Evolutionary conservation across 1,140 invertebrate species (phyloP).

Genomic region (Leguminivora glycinivorella): DNA sequence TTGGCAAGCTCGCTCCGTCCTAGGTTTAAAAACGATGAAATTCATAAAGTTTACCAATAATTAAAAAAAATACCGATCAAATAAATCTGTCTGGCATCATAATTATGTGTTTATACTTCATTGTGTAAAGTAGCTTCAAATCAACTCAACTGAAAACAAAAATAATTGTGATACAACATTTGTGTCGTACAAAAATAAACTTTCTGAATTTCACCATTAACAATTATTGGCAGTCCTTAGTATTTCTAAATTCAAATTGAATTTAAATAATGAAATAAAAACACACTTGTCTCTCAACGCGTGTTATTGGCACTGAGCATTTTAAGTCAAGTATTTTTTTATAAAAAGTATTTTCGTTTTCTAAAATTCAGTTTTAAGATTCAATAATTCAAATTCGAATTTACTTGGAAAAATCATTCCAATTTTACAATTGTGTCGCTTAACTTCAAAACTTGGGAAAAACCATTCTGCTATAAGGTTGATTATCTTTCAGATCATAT

Average conservation of each 20-base stretch:
- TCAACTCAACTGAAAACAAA: not conserved
- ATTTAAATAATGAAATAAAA: not conserved
- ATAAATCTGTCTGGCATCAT: no score
- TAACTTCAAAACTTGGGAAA: no score
- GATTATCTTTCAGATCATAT: no score
- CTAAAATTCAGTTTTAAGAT: no score
- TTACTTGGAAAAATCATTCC: no score
- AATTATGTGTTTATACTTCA: no score
- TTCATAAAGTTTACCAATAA: not conserved
- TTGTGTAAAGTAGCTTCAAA: no score
- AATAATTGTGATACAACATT: not conserved
- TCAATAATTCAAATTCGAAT: no score
- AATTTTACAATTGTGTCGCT: no score
- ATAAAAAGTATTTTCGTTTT: no score
- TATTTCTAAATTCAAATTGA: not conserved
- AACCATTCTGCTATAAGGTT: no score
- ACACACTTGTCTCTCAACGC: not conserved
- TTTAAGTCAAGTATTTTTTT: no score
- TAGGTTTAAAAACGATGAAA: not conserved
- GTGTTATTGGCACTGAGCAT: slow-evolving; percentile 14
- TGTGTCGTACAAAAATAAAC: not conserved
- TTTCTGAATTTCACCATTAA: not conserved
- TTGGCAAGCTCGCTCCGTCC: slow-evolving; percentile 13
- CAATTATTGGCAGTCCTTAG: not conserved
- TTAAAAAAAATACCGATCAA: not conserved